Base-by-base conservation (phyloP, 2,113 vertebrate genomes). In the Coryphaenoides rupestris region DNA sequence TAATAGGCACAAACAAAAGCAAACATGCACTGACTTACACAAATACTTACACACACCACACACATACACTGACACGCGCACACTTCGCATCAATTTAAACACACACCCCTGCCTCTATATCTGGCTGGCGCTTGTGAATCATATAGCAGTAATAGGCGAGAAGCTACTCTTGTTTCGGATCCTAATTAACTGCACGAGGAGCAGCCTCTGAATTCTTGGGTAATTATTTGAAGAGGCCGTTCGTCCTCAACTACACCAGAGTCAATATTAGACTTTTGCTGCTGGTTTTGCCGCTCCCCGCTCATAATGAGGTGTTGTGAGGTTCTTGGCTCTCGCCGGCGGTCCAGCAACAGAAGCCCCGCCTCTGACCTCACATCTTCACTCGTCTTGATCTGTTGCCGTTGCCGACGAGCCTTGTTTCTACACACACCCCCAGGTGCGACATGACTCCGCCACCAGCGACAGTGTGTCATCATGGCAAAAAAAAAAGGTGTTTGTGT, bases 201-300 rank as follows among this genome's bases (percentile, higher is more conserved):
- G 70, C 73, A 45, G 77, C 75, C 21, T 76, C 21, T 71, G 73
- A 83, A 70, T 56, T 77, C 64, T 66, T 77, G 64, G 40, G 76
- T 85, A 85, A 84, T 84, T 81, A 85, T 85, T 79, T 81, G 82
- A 83, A 77, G 82, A 83, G 65, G 73, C 33, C 40, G 74, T 72
- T 72, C 19, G 16, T 28, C 33, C 46, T 60, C 33, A 68, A 73
- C 56, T n/a, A 58, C 56, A 19, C 10, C 68, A 59, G 72, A 81
- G 80, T 83, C 79, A 85, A 85, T 83, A 87, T 83, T 83, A 80
- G 80, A 66, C 74, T 84, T 76, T n/a, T n/a, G n/a, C n/a, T 58
- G 47, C 47, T 49, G 17, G 4, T 15, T 49, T 17, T n/a, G 55
- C 78, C n/a, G n/a, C n/a, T n/a, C 71, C 62, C 16, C 49, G 68